Evolutionary conservation across 2,797 vertebrate genomes (phyloP), one percentile per base, ranked within the genome.

Genomic region (Gambelia wislizenii): DNA sequence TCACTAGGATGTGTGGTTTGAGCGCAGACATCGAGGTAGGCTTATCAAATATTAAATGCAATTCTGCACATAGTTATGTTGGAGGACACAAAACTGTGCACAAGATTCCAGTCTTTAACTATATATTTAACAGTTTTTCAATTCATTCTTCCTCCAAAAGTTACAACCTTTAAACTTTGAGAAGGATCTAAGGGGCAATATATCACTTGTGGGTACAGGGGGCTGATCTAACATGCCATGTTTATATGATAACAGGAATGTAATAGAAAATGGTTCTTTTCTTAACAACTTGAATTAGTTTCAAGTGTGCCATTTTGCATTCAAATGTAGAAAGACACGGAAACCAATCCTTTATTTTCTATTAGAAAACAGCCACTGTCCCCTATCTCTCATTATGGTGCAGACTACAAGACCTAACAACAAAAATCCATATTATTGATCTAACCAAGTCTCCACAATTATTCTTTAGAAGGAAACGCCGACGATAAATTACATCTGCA

Each of bases 351-450:
- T 97, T 96, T 97, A 97, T 96, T 97, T 97, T 97, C 97, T 96
- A 98, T 98, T 97, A 98, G 97, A 97, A 98, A 98, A 98, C 97
- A 98, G 97, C 97, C 97, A 97, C 96, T 96, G 96, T 96, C 95
- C 97, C 97, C 98, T 98, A 97, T 98, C 98, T 98, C 98, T 98
- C 98, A 98, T 99, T 99, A 99, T 97, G 96, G 97, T 98, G 97
- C 97, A 98, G 96, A 97, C 98, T 98, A 98, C 98, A 98, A 98
- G 98, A 98, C 98, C 98, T 98, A 98, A 98, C 98, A 98, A 97
- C 98, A 98, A 98, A 99, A 99, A 98, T 99, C 98, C 96, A 99
- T 99, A 98, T 96, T 98, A 99, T 99, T 98, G 98, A 99, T 99
- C 98, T 97, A 96, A 97, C 98, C 98, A 98, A 98, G 98, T 98